Percentiles rank a stretch among this genome's conserved stretches.
These are phyloP conservation scores for Lamellibrachia luymesi DNA, from an alignment of 1,140 invertebrate species.

Conservation along the genomic window DNA sequence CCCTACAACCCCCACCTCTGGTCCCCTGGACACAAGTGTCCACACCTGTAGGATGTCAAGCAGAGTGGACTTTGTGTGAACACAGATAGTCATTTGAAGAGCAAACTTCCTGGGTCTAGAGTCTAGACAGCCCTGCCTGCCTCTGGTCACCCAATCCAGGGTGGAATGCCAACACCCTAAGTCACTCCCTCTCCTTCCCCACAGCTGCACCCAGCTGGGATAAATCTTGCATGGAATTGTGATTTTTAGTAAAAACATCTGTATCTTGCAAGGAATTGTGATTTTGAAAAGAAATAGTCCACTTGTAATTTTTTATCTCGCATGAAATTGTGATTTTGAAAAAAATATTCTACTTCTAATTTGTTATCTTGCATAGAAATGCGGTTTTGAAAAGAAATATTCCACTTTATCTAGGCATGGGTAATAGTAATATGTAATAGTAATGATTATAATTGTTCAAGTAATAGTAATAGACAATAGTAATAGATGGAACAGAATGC, in stretches of 20 bases:
- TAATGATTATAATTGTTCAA: too few species aligned
- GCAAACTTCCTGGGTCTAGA: constrained; percentile 3
- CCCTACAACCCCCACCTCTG: too few species aligned
- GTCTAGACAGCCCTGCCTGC: background rate
- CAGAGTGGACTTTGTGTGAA: constrained; percentile 4
- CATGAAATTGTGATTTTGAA: too few species aligned
- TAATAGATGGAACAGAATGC: too few species aligned
- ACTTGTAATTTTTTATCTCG: too few species aligned
- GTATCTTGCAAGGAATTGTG: background rate
- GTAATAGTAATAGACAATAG: too few species aligned
- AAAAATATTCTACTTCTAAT: too few species aligned
- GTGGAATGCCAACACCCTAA: background rate
- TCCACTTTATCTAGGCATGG: too few species aligned
- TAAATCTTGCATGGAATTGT: background rate
- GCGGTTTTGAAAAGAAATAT: too few species aligned
- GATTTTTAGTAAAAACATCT: background rate
- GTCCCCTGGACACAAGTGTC: background rate
- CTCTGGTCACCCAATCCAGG: background rate
- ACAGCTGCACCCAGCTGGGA: background rate
- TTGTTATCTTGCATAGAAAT: too few species aligned
- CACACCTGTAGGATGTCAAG: background rate
- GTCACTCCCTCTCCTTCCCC: background rate
- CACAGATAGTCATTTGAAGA: background rate
- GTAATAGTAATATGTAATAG: too few species aligned
- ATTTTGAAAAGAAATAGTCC: background rate